These are phyloP conservation scores for Ptychadena robeensis DNA, from an alignment of 2,797 vertebrate species.

Conservation along the genomic window DNA sequence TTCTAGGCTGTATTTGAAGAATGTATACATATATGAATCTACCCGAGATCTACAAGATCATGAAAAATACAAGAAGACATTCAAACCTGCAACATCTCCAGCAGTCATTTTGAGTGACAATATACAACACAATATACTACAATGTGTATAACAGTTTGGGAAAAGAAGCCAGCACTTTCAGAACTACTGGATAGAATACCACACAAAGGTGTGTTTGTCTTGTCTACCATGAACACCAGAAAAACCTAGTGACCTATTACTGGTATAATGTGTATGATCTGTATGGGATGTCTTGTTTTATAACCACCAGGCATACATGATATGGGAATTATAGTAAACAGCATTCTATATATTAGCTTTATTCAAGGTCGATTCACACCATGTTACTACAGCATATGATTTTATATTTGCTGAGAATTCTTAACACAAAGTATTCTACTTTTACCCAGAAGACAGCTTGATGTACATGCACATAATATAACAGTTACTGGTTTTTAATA, in stretches of 20 bases:
- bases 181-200: neutral
- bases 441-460: no score
- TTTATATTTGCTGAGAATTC: no score
- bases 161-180: neutral
- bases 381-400: no score
- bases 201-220: neutral
- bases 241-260: neutral
- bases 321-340: neutral
- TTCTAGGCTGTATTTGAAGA: slow-evolving; percentile 75
- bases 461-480: no score
- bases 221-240: neutral
- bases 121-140: neutral
- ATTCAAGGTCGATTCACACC: no score
- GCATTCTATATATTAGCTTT: no score
- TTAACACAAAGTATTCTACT: no score
- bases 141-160: neutral
- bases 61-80: slow-evolving; percentile 47
- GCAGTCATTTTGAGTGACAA: neutral
- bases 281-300: neutral
- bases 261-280: neutral
- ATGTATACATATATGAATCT: slow-evolving; percentile 3
- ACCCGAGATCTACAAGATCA: slow-evolving; percentile 41
- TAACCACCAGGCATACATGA: no score
- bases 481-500: no score
- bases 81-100: neutral